Evolutionary conservation across 2,113 vertebrate genomes (phyloP).

Genomic region (Mastomys coucha): DNA sequence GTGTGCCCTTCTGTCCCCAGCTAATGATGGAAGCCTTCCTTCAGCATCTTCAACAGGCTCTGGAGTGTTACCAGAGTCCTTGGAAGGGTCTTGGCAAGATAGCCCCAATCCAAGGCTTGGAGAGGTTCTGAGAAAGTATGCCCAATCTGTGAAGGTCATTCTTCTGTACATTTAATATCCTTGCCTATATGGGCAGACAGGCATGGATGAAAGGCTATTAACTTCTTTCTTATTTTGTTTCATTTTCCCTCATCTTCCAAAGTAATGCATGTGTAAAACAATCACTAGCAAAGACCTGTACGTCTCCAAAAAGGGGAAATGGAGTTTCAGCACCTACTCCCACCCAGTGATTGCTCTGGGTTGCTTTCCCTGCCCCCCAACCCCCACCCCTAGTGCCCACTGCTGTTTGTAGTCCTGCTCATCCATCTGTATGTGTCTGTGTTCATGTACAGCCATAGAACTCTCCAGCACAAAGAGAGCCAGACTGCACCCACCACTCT

Average conservation of each 20-base stretch:
- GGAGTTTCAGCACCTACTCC: not conserved
- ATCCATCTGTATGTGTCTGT: not conserved
- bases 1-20: not conserved
- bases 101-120: not conserved
- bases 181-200: not conserved
- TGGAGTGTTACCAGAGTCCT: not conserved
- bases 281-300: not conserved
- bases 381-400: not conserved
- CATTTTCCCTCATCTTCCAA: not conserved
- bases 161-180: not conserved
- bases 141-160: fast-evolving
- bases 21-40: not conserved
- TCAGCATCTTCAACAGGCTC: not conserved
- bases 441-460: not conserved
- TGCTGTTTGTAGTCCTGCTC: not conserved
- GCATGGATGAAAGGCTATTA: not conserved
- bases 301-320: not conserved
- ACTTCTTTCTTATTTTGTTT: not conserved
- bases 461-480: constrained; percentile 25
- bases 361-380: not conserved
- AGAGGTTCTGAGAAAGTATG: not conserved
- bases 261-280: not conserved
- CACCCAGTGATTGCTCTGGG: not conserved
- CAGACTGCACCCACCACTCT: not conserved
- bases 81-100: not conserved